phyloP scores from a whole-genome alignment of 2,888 invertebrate species.

The Plebejus anna region DNA sequence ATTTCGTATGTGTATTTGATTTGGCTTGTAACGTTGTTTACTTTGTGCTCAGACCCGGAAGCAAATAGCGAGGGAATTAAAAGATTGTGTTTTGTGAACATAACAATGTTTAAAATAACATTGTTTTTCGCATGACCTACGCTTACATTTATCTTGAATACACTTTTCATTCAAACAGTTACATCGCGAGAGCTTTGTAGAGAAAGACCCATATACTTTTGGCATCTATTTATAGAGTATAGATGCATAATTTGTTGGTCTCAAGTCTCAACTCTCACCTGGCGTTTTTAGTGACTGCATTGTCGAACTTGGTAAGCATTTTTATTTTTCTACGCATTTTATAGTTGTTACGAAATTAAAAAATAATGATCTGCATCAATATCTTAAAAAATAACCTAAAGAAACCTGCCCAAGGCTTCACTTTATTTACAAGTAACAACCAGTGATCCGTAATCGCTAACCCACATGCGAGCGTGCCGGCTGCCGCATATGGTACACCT shows the following conservation, averaged over 20 bases:
- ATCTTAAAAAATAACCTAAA: background rate
- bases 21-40: constrained; percentile 8
- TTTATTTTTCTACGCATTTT: constrained; percentile 8
- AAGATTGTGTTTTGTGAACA: background rate
- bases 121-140: background rate
- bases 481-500: background rate
- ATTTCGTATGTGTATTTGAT: constrained; percentile 3
- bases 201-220: background rate
- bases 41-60: background rate
- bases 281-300: background rate
- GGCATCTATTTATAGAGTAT: background rate
- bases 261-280: background rate
- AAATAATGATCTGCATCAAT: background rate
- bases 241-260: background rate
- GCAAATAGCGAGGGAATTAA: background rate
- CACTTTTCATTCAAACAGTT: background rate
- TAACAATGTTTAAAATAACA: no score
- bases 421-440: background rate
- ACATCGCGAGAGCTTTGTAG: background rate
- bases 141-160: background rate
- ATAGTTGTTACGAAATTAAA: background rate
- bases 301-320: background rate
- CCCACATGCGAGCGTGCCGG: background rate
- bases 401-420: background rate
- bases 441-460: background rate